Evolutionary conservation across 1,140 invertebrate genomes (phyloP), one percentile per base, ranked within the genome.

Genomic region (Drosophila fuyamai): DNA sequence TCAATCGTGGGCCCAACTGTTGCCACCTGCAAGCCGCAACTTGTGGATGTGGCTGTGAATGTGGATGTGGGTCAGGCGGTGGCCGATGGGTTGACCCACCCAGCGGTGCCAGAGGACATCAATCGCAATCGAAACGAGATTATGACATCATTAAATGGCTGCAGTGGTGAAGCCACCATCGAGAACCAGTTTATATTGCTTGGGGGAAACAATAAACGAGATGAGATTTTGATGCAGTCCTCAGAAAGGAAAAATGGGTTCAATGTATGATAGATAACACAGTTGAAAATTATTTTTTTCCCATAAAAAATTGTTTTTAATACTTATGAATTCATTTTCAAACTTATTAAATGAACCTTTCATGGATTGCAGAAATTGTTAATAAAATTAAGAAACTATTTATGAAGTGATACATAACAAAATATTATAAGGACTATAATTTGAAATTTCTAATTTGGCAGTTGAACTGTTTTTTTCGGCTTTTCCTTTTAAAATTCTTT

Each of bases 1-100:
- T 83, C 79, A 82, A 82, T 61, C 61, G 35, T 32, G 63, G 48
- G 61, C 56, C 48, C 63, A 66, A 66, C 62, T 66, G 62, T 66
- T 66, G 62, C 44, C 13, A 50, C 54, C 43, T 44, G 56, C 48
- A n/a, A 58, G 38, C 48, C 41, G 56, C 53, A 56, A 57, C 38
- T 10, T 57, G 54, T 65, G 62, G 43, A 47, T 32, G 29, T 32
- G 29, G 6, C 6, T 32, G 54, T 41, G 62, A 23, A 32, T 32
- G 43, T 43, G 62, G 35, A 65, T 58, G 62, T 65, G 62, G 62
- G 62, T 59, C 62, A 66, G 27, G 40, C 27, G 38, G 10, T 27
- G 44, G 44, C 27, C 13, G 3, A 14, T 18, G 14, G 46, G 8
- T 13, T 48, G 23, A 50, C 27, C 50, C 50, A 43, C 23, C 40